These are phyloP conservation scores for Synanthedon formicaeformis DNA, from an alignment of 2,888 invertebrate species.

Conservation along the genomic window DNA sequence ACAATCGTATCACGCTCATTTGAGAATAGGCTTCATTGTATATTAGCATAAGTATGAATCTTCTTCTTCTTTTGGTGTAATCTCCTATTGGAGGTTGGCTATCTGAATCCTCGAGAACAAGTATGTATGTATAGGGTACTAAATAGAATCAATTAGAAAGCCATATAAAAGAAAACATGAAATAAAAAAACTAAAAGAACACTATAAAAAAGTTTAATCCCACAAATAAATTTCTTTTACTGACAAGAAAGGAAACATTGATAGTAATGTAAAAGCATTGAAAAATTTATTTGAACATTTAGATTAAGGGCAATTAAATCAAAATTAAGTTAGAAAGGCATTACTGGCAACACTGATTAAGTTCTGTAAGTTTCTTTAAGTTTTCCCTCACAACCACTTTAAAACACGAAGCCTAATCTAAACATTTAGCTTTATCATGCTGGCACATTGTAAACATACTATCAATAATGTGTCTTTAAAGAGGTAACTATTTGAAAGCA, in stretches of 20 bases:
- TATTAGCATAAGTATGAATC: too few relatives aligned
- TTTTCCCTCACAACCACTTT: constrained; percentile 10
- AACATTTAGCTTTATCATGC: constrained; percentile 23
- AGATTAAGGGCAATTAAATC: background rate
- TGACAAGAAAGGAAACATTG: background rate
- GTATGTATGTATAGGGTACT: too few relatives aligned
- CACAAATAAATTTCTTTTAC: too few relatives aligned
- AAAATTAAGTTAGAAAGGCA: background rate
- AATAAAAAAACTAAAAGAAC: too few relatives aligned
- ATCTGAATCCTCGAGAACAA: too few relatives aligned
- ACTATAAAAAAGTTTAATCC: too few relatives aligned
- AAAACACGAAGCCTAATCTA: constrained; percentile 17
- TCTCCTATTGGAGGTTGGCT: too few relatives aligned
- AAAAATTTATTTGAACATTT: background rate
- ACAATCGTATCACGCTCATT: too few relatives aligned
- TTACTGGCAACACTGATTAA: background rate
- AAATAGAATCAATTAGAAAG: too few relatives aligned
- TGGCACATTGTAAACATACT: constrained; percentile 24
- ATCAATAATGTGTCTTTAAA: constrained; percentile 24
- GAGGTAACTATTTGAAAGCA: constrained; percentile 26
- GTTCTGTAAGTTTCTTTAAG: background rate
- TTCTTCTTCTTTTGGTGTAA: too few relatives aligned
- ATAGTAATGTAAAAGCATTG: background rate
- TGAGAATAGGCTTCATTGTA: too few relatives aligned
- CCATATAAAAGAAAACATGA: too few relatives aligned